phyloP scores from a whole-genome alignment of 1,140 invertebrate genomes.

The Trichoplusia ni region DNA sequence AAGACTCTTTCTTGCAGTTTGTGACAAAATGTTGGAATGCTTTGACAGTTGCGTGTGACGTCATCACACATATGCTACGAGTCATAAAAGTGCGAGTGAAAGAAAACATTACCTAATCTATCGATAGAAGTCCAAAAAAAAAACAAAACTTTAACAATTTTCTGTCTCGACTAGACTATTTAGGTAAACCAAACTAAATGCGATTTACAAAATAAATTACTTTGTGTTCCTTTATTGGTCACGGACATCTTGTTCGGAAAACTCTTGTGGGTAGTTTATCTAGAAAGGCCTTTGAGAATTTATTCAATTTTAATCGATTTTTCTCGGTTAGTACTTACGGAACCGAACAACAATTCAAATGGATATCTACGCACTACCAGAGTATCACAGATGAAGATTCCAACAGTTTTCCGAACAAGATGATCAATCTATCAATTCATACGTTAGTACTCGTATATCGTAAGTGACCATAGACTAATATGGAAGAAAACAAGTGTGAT shows the following conservation, averaged over 20 bases:
- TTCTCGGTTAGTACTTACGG: no score
- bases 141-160: constrained; percentile 26
- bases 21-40: background rate
- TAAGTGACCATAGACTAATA: constrained; percentile 13
- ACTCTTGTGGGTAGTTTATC: no score
- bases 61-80: background rate
- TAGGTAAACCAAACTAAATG: constrained; percentile 19
- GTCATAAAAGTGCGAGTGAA: constrained; percentile 23
- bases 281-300: no score
- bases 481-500: constrained; percentile 38
- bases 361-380: no score
- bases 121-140: constrained; percentile 17
- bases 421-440: constrained; percentile 7
- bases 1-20: background rate
- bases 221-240: background rate
- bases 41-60: no score
- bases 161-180: constrained; percentile 26
- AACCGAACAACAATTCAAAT: no score
- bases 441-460: constrained; percentile 13
- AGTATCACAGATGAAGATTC: background rate
- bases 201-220: background rate
- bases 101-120: constrained; percentile 12
- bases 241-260: background rate
- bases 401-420: background rate
- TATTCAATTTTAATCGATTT: no score